These are phyloP conservation scores for Xiphorhynchus elegans DNA, from an alignment of 2,113 vertebrate genomes.

Conservation along the genomic window DNA sequence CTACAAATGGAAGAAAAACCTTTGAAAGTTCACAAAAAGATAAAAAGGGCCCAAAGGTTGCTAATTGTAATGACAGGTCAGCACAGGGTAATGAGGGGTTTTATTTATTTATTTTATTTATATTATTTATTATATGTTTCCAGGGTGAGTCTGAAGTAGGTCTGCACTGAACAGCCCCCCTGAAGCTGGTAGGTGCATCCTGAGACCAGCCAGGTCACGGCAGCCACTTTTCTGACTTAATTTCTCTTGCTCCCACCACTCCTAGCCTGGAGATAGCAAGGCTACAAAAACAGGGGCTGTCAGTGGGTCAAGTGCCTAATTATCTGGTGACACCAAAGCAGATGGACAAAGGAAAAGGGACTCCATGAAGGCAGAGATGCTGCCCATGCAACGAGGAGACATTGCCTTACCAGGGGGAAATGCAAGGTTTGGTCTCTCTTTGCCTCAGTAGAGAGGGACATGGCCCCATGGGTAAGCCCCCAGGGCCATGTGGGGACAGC, in stretches of 20 bases:
- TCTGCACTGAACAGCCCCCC: background rate
- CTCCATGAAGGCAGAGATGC: background rate
- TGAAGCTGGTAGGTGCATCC: background rate
- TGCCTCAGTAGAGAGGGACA: background rate
- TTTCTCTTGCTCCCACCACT: background rate
- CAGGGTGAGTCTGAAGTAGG: background rate
- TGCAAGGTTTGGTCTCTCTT: background rate
- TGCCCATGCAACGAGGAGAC: background rate
- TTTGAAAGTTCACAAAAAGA: background rate
- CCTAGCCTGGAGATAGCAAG: accelerated
- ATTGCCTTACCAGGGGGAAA: background rate
- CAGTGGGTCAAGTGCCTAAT: background rate
- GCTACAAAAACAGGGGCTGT: background rate
- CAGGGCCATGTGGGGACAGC: background rate
- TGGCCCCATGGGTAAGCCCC: accelerated
- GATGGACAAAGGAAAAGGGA: background rate
- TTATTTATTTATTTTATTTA: background rate
- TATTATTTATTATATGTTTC: background rate
- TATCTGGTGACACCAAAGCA: background rate
- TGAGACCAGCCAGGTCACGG: background rate
- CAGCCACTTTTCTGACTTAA: background rate
- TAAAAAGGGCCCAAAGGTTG: background rate
- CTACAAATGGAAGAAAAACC: background rate
- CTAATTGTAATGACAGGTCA: background rate
- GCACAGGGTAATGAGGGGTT: background rate